Conservation (phyloP, 2,888 invertebrate genomes). For the Dendrolimus pini region DNA sequence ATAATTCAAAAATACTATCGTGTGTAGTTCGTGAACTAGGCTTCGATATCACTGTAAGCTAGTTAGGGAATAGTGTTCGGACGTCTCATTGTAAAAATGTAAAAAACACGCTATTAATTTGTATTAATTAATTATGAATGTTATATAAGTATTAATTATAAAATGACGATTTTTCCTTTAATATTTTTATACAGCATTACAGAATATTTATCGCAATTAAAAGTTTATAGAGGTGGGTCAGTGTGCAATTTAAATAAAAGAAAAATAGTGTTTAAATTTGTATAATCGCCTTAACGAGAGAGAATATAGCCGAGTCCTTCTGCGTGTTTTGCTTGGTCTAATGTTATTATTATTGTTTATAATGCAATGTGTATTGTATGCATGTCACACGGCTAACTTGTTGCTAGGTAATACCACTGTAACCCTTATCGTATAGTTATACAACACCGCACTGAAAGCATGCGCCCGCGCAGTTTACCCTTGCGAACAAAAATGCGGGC, state of each 20-base stretch:
- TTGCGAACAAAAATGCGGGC: neutral
- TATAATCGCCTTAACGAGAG: conserved; percentile 75
- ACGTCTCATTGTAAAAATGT: conserved; percentile 74
- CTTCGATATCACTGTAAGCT: conserved; percentile 69
- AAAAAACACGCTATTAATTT: conserved; percentile 70
- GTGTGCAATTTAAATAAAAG: conserved; percentile 63
- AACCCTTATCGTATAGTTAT: conserved; percentile 13
- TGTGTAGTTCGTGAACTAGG: conserved; percentile 71
- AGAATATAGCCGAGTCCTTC: conserved; percentile 71
- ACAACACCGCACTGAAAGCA: conserved; percentile 5
- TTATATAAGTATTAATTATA: conserved; percentile 64
- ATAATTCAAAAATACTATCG: conserved; percentile 57
- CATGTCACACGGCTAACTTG: conserved; percentile 31
- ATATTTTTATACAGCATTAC: conserved; percentile 77
- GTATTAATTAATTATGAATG: conserved; percentile 55
- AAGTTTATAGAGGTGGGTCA: conserved; percentile 74
- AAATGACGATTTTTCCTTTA: conserved; percentile 73
- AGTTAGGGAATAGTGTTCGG: conserved; percentile 58
- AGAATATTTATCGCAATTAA: conserved; percentile 72
- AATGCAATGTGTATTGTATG: conserved; percentile 36
- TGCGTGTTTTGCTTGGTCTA: conserved; percentile 58
- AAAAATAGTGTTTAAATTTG: conserved; percentile 61
- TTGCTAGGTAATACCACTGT: conserved; percentile 28
- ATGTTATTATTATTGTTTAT: conserved; percentile 40
- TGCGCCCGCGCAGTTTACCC: neutral